phyloP scores from a whole-genome alignment of 2,888 invertebrate species.

The Coenonympha glycerion region DNA sequence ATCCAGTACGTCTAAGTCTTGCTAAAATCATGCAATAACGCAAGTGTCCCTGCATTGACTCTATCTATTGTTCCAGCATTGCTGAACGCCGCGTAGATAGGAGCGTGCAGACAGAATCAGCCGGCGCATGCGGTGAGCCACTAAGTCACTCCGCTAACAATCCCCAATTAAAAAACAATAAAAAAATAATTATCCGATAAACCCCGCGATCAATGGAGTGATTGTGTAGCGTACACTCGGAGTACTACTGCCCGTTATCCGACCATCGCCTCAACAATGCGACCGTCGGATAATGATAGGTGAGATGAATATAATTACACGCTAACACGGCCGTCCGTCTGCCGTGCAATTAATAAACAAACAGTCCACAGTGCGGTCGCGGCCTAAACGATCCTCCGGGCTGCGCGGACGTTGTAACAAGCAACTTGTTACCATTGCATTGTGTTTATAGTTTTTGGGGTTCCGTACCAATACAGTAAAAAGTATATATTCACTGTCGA shows the following conservation, averaged over 20 bases:
- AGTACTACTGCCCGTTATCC: conserved; percentile 32
- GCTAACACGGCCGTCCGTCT: conserved; percentile 33
- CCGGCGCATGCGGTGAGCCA: not conserved
- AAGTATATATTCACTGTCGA: too few relatives aligned
- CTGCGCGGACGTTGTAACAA: too few relatives aligned
- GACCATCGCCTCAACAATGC: conserved; percentile 48
- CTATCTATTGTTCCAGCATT: too few relatives aligned
- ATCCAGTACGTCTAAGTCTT: too few relatives aligned
- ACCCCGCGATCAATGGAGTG: conserved; percentile 23
- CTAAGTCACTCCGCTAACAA: conserved; percentile 14
- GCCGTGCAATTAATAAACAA: conserved; percentile 20
- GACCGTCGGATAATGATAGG: conserved; percentile 51
- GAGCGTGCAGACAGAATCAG: not conserved
- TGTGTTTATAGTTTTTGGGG: too few relatives aligned
- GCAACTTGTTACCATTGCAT: too few relatives aligned
- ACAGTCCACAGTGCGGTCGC: conserved; percentile 15
- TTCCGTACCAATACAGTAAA: too few relatives aligned
- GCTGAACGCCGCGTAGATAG: not conserved
- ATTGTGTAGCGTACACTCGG: too few relatives aligned
- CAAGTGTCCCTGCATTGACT: too few relatives aligned
- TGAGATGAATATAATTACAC: conserved; percentile 54
- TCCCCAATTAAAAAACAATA: conserved; percentile 28
- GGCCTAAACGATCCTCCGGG: not conserved
- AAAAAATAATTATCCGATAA: conserved; percentile 35
- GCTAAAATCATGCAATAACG: too few relatives aligned